Conservation (phyloP, 1,140 invertebrate species). For the Drosophila novamexicana region DNA sequence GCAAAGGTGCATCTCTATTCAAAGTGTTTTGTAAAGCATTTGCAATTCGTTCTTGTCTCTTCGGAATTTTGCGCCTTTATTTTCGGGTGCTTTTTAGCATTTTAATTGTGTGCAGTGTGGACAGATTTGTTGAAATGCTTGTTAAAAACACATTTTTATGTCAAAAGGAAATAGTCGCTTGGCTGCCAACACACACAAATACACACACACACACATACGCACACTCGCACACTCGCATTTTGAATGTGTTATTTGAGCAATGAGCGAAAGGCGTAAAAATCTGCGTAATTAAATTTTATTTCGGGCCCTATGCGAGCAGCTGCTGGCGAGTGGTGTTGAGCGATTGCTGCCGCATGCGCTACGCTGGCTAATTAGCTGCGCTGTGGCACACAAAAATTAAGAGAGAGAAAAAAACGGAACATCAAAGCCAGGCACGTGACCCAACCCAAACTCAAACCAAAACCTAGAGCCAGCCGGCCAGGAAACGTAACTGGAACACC, state of each 20-base stretch:
- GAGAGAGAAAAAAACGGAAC: constrained; percentile 29
- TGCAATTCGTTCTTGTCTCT: not conserved
- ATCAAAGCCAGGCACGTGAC: constrained; percentile 77
- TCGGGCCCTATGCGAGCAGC: constrained; percentile 54
- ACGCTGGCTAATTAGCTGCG: constrained; percentile 70
- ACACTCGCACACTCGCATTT: constrained; percentile 12
- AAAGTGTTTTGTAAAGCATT: constrained; percentile 22
- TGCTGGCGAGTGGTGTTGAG: constrained; percentile 68
- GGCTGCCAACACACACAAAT: constrained; percentile 1
- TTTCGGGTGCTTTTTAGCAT: constrained; percentile 64
- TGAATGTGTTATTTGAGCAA: constrained; percentile 75
- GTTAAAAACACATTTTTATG: constrained; percentile 79
- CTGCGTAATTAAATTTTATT: constrained; percentile 82
- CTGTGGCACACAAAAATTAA: constrained; percentile 30
- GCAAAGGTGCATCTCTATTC: no score
- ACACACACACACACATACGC: not conserved
- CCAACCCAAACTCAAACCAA: constrained; percentile 14
- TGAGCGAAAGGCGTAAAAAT: constrained; percentile 77
- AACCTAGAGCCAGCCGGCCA: constrained; percentile 1
- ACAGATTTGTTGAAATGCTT: constrained; percentile 81
- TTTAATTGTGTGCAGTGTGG: constrained; percentile 73
- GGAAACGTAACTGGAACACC: constrained; percentile 52
- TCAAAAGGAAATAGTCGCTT: constrained; percentile 75
- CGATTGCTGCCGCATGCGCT: constrained; percentile 51
- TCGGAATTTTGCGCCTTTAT: constrained; percentile 6